Percentiles rank a stretch among this genome's conserved stretches.
Evolutionary conservation across 1,140 invertebrate species (phyloP).

Genomic region (Anoplolepis gracilipes): DNA sequence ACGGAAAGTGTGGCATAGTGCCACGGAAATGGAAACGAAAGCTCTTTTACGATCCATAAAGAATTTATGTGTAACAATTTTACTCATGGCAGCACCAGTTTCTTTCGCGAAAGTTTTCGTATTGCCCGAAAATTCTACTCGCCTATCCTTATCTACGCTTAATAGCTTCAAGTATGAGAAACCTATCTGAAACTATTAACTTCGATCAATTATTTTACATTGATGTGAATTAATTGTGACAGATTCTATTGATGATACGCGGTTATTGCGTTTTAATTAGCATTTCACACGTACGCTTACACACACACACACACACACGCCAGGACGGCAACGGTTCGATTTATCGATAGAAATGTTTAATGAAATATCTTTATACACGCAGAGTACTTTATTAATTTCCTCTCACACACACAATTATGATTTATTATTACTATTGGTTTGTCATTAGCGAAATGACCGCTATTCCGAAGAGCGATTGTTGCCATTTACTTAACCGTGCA

Average conservation of each 20-base stretch:
- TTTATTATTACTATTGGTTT: slow-evolving; percentile 34
- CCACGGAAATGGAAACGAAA: slow-evolving; percentile 31
- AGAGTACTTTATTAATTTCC: slow-evolving; percentile 1
- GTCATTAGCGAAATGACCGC: neutral
- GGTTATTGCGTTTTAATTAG: slow-evolving; percentile 6
- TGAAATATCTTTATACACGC: neutral
- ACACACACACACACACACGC: too few species aligned
- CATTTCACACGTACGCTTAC: neutral
- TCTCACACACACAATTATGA: neutral
- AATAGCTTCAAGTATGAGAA: neutral
- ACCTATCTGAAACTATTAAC: slow-evolving; percentile 16
- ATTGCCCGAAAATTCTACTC: neutral
- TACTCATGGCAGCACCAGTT: slow-evolving; percentile 57
- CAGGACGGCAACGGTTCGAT: neutral
- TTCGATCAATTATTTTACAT: slow-evolving; percentile 11
- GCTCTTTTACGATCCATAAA: slow-evolving; percentile 80
- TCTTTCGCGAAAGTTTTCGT: slow-evolving; percentile 48
- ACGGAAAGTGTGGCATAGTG: slow-evolving; percentile 10
- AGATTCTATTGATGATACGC: neutral
- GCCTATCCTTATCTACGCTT: neutral
- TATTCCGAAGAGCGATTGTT: neutral
- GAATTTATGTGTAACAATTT: slow-evolving; percentile 82
- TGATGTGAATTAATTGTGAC: slow-evolving; percentile 12
- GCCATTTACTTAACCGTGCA: slow-evolving; percentile 1
- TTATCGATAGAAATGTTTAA: neutral